Evolutionary conservation across 2,888 invertebrate species (phyloP).

Genomic region (Sinodicranocentrus sp.): DNA sequence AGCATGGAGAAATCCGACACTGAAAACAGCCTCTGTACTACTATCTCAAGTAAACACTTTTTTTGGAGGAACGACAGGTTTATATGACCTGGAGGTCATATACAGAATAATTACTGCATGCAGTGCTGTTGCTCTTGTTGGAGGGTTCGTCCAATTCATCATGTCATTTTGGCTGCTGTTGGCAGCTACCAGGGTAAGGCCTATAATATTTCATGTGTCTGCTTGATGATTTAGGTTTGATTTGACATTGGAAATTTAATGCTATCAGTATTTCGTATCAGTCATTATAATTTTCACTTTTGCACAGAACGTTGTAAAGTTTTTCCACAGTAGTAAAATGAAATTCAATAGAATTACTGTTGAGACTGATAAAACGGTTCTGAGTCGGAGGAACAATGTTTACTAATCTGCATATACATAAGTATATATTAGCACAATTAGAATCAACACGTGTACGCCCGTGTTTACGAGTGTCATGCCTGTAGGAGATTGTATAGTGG

Average conservation of each 20-base stretch:
- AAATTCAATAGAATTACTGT: no score
- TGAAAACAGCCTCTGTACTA: constrained; percentile 68
- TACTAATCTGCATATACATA: no score
- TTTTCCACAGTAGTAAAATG: background rate
- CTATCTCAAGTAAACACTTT: constrained; percentile 67
- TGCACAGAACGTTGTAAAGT: background rate
- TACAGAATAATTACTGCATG: constrained; percentile 74
- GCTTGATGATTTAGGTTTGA: background rate
- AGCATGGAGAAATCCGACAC: constrained; percentile 74
- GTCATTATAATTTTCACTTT: background rate
- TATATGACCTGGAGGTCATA: constrained; percentile 75
- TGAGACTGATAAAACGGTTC: no score
- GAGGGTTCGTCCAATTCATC: constrained; percentile 74
- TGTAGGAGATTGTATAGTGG: background rate
- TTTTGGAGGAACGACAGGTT: constrained; percentile 71
- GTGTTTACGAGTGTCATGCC: constrained; percentile 10
- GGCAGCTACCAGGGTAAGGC: constrained; percentile 55
- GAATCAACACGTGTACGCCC: constrained; percentile 56
- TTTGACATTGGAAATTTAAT: background rate
- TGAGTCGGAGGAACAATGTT: no score
- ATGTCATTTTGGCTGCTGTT: constrained; percentile 75
- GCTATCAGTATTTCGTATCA: background rate
- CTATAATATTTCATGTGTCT: constrained; percentile 29
- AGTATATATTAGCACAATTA: constrained; percentile 58
- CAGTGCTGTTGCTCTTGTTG: constrained; percentile 73